These are phyloP conservation scores for Andrena minutula DNA, from an alignment of 2,888 invertebrate genomes.

Conservation along the genomic window DNA sequence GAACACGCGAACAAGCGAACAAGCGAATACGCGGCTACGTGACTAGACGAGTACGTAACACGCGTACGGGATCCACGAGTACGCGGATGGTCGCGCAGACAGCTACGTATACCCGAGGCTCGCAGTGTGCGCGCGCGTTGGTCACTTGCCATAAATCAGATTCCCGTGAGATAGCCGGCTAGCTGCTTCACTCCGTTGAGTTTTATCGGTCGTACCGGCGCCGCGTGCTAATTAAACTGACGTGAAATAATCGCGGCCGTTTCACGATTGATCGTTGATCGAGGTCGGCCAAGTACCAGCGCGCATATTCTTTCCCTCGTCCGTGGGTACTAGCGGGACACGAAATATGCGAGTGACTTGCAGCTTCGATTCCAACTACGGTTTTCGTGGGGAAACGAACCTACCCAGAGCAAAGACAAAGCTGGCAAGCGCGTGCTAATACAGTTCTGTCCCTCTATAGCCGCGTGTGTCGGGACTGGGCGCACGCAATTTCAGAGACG, in stretches of 20 bases:
- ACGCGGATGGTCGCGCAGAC: conserved; percentile 29
- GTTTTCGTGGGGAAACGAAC: not conserved
- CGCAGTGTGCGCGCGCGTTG: conserved; percentile 68
- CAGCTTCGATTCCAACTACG: conserved; percentile 17
- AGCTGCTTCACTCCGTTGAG: conserved; percentile 81
- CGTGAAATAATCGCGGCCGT: conserved; percentile 84
- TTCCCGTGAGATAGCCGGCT: conserved; percentile 83
- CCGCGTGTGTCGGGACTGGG: too few relatives aligned
- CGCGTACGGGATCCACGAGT: conserved; percentile 32
- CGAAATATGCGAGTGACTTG: conserved; percentile 27
- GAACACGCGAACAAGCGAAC: conserved; percentile 23
- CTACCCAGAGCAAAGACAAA: too few relatives aligned
- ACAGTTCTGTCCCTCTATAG: too few relatives aligned
- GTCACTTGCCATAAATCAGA: conserved; percentile 84
- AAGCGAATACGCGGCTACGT: conserved; percentile 31
- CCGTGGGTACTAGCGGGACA: conserved; percentile 34
- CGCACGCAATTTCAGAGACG: too few relatives aligned
- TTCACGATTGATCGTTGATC: conserved; percentile 84
- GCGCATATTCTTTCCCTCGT: conserved; percentile 54
- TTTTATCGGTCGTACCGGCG: conserved; percentile 83
- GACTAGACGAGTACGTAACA: conserved; percentile 47
- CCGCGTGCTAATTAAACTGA: conserved; percentile 85
- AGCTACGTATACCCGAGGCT: conserved; percentile 23
- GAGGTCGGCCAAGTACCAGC: conserved; percentile 76
- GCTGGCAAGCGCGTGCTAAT: too few relatives aligned